A percentile compares a stretch with the other conserved stretches of the same genome.
These are phyloP conservation scores for Callyntrura sp. DNA, from an alignment of 2,888 invertebrate species.

Conservation along the genomic window DNA sequence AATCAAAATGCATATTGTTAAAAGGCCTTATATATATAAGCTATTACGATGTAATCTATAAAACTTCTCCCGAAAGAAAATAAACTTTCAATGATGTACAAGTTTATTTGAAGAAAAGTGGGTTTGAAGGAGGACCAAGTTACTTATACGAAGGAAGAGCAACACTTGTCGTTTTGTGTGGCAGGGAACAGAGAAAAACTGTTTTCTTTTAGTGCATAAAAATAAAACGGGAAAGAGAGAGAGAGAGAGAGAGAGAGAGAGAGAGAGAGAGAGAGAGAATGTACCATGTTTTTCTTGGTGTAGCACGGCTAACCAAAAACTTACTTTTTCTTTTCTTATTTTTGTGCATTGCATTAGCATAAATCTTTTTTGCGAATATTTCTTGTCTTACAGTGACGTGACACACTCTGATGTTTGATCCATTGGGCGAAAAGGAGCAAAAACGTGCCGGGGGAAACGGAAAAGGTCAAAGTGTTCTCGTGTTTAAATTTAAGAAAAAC, in stretches of 20 bases:
- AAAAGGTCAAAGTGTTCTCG: not conserved
- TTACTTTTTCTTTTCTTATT: not conserved
- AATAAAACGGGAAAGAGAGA: not conserved
- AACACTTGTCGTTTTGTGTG: too few relatives aligned
- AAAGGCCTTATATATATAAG: not conserved
- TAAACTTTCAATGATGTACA: not conserved
- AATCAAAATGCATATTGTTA: not conserved
- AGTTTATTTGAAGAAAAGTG: not conserved
- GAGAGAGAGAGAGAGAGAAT: not conserved
- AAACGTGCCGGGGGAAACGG: not conserved
- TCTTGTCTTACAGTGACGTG: not conserved
- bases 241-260: not conserved
- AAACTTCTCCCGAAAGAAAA: not conserved
- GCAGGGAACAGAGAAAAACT: too few relatives aligned
- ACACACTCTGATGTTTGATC: not conserved
- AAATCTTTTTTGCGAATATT: not conserved
- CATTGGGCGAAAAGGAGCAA: not conserved
- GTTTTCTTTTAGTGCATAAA: too few relatives aligned
- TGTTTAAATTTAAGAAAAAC: too few relatives aligned
- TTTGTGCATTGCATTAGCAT: constrained; percentile 1
- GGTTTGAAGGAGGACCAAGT: not conserved
- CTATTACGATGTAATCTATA: too few relatives aligned
- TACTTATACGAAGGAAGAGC: too few relatives aligned
- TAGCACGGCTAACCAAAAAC: not conserved
- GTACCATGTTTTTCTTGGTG: not conserved